A percentile compares a stretch with the other conserved stretches of the same genome.
Evolutionary conservation across 2,888 invertebrate genomes (phyloP).

Genomic region (Ectemnius cavifrons): DNA sequence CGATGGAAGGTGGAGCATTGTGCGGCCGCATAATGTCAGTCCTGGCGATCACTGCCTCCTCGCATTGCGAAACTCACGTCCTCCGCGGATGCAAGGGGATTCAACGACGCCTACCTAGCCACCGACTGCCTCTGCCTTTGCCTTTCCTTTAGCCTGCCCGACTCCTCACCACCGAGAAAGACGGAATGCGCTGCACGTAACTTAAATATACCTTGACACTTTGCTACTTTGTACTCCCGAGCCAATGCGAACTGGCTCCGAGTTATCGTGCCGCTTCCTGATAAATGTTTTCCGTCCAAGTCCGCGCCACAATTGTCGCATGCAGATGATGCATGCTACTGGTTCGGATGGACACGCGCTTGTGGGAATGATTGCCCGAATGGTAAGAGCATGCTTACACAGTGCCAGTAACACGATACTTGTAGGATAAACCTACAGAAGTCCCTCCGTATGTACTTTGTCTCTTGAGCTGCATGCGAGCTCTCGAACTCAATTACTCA

Average conservation of each 20-base stretch:
- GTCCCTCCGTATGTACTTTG: too few relatives aligned
- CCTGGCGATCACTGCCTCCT: background rate
- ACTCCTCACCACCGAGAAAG: slow-evolving; percentile 7
- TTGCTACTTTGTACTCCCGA: slow-evolving; percentile 42
- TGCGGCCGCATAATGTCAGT: slow-evolving; percentile 15
- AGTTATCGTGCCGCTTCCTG: slow-evolving; percentile 23
- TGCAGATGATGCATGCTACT: slow-evolving; percentile 24
- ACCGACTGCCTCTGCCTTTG: slow-evolving; percentile 16
- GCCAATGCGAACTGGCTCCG: slow-evolving; percentile 4
- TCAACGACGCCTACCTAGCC: slow-evolving; percentile 27
- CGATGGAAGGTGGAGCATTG: slow-evolving; percentile 18
- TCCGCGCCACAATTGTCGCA: slow-evolving; percentile 39
- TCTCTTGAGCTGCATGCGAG: too few relatives aligned
- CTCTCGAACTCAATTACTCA: too few relatives aligned
- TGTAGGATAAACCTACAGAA: too few relatives aligned
- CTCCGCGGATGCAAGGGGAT: slow-evolving; percentile 23
- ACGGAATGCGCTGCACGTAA: slow-evolving; percentile 50
- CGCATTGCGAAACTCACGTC: slow-evolving; percentile 46
- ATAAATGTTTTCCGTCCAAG: slow-evolving; percentile 34
- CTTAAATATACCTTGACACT: slow-evolving; percentile 39
- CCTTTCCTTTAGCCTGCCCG: background rate
- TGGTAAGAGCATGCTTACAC: too few relatives aligned
- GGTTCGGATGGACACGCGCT: too few relatives aligned
- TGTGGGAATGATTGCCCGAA: too few relatives aligned
- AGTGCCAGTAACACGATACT: too few relatives aligned